phyloP scores from a whole-genome alignment of 2,888 invertebrate genomes.

The Agrotis exclamationis region DNA sequence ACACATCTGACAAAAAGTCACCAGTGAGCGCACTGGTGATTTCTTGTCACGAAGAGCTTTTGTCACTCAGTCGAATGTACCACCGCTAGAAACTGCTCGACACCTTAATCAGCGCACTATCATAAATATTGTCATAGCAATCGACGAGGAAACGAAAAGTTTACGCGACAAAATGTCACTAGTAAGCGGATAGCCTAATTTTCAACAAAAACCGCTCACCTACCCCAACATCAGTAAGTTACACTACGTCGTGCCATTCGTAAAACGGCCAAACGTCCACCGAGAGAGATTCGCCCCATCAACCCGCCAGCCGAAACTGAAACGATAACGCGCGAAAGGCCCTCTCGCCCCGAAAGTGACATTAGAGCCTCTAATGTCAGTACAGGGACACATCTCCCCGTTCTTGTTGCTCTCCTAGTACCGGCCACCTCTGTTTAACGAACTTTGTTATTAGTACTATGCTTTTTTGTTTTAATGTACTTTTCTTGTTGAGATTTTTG shows the following conservation, averaged over 20 bases:
- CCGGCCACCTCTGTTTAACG: constrained; percentile 65
- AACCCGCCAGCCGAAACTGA: constrained; percentile 58
- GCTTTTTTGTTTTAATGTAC: constrained; percentile 67
- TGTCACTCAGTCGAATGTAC: too few species aligned
- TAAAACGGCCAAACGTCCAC: constrained; percentile 60
- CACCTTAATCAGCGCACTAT: too few species aligned
- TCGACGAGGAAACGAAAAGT: too few species aligned
- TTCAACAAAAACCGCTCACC: constrained; percentile 30
- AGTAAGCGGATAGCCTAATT: too few species aligned
- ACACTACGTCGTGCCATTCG: constrained; percentile 50
- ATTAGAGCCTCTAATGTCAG: constrained; percentile 67
- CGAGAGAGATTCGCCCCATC: constrained; percentile 65
- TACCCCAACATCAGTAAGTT: constrained; percentile 45
- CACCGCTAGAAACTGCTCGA: too few species aligned
- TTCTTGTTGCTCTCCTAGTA: constrained; percentile 63
- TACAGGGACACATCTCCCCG: constrained; percentile 69
- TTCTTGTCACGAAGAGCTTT: too few species aligned
- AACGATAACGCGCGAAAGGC: constrained; percentile 69
- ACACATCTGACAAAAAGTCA: too few species aligned
- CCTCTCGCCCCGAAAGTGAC: constrained; percentile 63
- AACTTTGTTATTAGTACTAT: constrained; percentile 69
- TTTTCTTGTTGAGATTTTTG: constrained; percentile 65
- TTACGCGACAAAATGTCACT: too few species aligned
- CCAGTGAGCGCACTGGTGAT: too few species aligned
- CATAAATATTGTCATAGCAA: too few species aligned